Percentiles rank a stretch among this genome's conserved stretches.
Conservation (phyloP, 2,888 invertebrate species). For the Marronus borbonicus region DNA sequence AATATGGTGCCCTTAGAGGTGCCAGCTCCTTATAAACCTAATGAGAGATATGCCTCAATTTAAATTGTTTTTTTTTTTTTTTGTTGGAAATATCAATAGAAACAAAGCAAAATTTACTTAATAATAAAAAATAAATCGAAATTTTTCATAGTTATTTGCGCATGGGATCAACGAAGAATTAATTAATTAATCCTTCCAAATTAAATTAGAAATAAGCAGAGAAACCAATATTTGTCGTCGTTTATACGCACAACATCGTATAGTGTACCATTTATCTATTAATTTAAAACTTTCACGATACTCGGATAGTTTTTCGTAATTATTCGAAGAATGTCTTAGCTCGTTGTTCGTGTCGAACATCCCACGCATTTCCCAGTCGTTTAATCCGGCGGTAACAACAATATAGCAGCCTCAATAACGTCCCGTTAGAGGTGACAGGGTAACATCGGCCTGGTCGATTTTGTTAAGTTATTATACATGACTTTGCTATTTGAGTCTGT, state of each 20-base stretch:
- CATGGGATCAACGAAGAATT: too few relatives aligned
- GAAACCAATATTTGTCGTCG: too few relatives aligned
- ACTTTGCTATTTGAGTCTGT: background rate
- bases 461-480: slow-evolving; percentile 10
- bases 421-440: slow-evolving; percentile 32
- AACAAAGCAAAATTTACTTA: too few relatives aligned
- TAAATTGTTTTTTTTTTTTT: too few relatives aligned
- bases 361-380: slow-evolving; percentile 33
- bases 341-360: slow-evolving; percentile 41
- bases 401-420: slow-evolving; percentile 22
- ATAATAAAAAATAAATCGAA: too few relatives aligned
- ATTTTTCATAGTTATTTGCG: too few relatives aligned
- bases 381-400: slow-evolving; percentile 1
- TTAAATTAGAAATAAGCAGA: too few relatives aligned
- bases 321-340: slow-evolving; percentile 54
- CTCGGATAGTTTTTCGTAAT: slow-evolving; percentile 21
- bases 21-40: slow-evolving; percentile 1
- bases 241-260: too few relatives aligned
- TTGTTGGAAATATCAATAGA: background rate
- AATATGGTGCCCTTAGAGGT: background rate
- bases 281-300: background rate
- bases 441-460: slow-evolving; percentile 10
- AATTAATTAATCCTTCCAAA: too few relatives aligned
- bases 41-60: slow-evolving; percentile 22
- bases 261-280: background rate